phyloP scores from a whole-genome alignment of 2,113 vertebrate species.

The Blennius ocellaris region DNA sequence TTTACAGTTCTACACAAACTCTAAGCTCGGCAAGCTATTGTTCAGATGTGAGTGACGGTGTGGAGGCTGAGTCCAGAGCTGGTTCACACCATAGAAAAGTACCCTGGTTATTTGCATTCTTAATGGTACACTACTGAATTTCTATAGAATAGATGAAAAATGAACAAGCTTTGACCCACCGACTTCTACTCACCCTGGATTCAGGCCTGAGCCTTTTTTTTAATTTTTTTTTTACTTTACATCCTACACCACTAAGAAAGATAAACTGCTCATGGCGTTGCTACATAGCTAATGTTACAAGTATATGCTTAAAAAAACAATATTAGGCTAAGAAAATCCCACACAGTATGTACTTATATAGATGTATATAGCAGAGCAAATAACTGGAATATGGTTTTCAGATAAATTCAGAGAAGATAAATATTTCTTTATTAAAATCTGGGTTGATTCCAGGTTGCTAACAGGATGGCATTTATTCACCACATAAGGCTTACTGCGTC shows the following conservation, averaged over 20 bases:
- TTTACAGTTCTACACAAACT: constrained; percentile 58
- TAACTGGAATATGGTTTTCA: constrained; percentile 33
- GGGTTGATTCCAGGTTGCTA: constrained; percentile 22
- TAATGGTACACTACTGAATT: constrained; percentile 60
- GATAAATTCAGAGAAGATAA: constrained; percentile 48
- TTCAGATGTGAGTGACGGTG: constrained; percentile 55
- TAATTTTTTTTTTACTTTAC: constrained; percentile 18
- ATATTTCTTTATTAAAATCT: constrained; percentile 42
- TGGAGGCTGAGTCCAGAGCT: constrained; percentile 52
- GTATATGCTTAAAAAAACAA: constrained; percentile 66
- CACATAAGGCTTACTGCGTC: constrained; percentile 63
- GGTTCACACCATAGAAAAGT: constrained; percentile 78
- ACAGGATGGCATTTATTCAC: constrained; percentile 45
- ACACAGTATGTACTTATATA: constrained; percentile 55
- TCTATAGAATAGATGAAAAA: constrained; percentile 50
- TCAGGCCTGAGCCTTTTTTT: constrained; percentile 23
- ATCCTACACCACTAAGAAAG: constrained; percentile 61
- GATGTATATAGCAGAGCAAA: constrained; percentile 59
- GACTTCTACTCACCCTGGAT: constrained; percentile 17
- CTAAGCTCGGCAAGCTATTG: constrained; percentile 45
- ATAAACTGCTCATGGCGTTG: constrained; percentile 60
- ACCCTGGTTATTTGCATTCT: constrained; percentile 76
- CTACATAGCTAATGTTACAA: constrained; percentile 75
- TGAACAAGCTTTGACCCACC: constrained; percentile 19
- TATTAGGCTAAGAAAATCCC: constrained; percentile 70